These are phyloP conservation scores for Meloidogyne chitwoodi DNA, from an alignment of 1,140 invertebrate genomes.

Conservation along the genomic window DNA sequence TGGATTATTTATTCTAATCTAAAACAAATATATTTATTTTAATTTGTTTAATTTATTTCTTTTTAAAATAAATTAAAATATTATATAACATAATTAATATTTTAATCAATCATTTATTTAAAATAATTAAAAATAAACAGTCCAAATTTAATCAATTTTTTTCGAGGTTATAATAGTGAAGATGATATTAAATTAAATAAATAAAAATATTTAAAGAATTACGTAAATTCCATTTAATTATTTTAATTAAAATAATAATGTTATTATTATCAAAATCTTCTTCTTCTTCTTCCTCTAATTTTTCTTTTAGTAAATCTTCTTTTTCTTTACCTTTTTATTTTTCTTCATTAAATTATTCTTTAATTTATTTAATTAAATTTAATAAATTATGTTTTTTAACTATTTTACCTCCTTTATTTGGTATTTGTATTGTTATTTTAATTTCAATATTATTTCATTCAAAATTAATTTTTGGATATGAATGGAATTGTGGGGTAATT, in stretches of 20 bases:
- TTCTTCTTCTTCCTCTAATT: background rate
- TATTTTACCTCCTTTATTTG: constrained; percentile 20
- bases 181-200: background rate
- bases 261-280: background rate
- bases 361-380: constrained; percentile 10
- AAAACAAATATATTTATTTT: too few relatives aligned
- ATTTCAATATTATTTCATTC: constrained; percentile 31
- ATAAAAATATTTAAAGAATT: too few relatives aligned
- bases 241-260: background rate
- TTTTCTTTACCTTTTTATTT: background rate
- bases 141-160: background rate
- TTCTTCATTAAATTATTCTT: background rate
- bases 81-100: background rate
- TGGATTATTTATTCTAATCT: too few relatives aligned
- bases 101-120: background rate
- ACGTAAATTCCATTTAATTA: too few relatives aligned
- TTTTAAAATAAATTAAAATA: too few relatives aligned
- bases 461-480: constrained; percentile 27
- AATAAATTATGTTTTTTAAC: constrained; percentile 14
- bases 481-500: constrained; percentile 39
- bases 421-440: constrained; percentile 23
- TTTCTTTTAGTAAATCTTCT: background rate
- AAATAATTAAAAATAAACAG: too few relatives aligned
- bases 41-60: too few relatives aligned
- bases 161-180: background rate